Evolutionary conservation across 2,888 invertebrate genomes (phyloP), one percentile per base, ranked within the genome.

Genomic region (Netelia melanura): DNA sequence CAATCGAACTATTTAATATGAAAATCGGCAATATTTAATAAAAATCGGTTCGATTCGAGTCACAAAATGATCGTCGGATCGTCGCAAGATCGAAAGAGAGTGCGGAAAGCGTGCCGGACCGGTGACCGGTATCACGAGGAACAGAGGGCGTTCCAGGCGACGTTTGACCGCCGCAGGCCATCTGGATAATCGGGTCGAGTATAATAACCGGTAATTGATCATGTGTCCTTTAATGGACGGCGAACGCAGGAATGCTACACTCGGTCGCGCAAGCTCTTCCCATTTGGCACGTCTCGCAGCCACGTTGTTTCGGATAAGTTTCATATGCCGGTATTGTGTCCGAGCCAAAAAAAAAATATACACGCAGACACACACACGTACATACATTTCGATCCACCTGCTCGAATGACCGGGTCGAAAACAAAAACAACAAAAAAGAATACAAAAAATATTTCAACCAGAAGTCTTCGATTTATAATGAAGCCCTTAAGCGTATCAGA

Each of bases 201-300:
- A 84, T 84, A 84, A 84, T 84, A 80, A 81, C 84, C 78, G 76
- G 84, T 84, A 84, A 84, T 84, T 81, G 84, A 84, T 85, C 70
- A 70, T 71, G 74, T 64, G 81, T 79, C 85, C 79, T 85, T 85
- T 79, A 82, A 79, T 85, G 82, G 82, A 52, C 44, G 78, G 30
- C 67, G 67, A 61, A 74, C 72, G 54, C 67, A 52, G 83, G 83
- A 83, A 83, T 83, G 83, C 72, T 58, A 62, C 58, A 58, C 44
- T 48, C 56, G 11, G 44, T 23, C 21, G 38, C 23, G 64, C 76
- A 64, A 76, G 44, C 52, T 76, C 43, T 67, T 67, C 65, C 44
- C 62, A 17, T 14, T 17, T n/a, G 58, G 58, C 8, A 9, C 14
- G 62, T 64, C 43, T 38, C 38, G 30, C 2, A 3, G 38, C 58